Percentiles rank a stretch among this genome's conserved stretches.
phyloP scores from a whole-genome alignment of 92 coral and sea anemone genomes.

The Umimayanthus kanabou region DNA sequence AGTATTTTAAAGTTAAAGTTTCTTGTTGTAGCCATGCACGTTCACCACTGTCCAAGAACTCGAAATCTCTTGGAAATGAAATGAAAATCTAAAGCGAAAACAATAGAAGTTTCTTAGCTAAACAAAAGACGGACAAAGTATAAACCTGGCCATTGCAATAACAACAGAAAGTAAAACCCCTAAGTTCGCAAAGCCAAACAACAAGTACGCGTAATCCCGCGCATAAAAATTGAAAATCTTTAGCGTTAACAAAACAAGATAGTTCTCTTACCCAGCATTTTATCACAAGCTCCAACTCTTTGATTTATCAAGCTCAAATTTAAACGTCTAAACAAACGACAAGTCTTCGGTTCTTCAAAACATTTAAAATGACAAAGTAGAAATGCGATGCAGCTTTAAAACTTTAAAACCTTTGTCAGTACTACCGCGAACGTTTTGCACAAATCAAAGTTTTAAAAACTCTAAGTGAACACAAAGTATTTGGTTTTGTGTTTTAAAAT shows the following conservation, averaged over 20 bases:
- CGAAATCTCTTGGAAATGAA: slow-evolving; percentile 1
- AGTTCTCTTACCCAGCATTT: background rate
- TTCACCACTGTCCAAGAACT: background rate
- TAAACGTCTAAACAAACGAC: too few species aligned
- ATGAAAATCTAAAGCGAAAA: background rate
- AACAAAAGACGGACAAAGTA: background rate
- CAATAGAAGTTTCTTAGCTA: background rate
- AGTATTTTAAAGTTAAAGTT: background rate
- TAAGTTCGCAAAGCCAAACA: background rate
- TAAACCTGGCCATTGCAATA: background rate
- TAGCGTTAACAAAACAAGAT: background rate
- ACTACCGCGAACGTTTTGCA: too few species aligned
- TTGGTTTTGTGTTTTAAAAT: too few species aligned
- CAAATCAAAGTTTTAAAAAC: too few species aligned
- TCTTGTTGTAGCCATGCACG: background rate
- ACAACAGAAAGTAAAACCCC: background rate
- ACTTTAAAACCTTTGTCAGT: too few species aligned
- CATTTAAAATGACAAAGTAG: too few species aligned
- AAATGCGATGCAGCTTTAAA: too few species aligned
- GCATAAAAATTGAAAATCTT: background rate
- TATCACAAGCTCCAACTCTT: background rate
- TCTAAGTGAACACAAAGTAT: too few species aligned
- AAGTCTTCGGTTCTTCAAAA: too few species aligned
- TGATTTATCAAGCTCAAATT: background rate
- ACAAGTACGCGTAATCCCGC: background rate